Conservation (phyloP, 2,888 invertebrate species). For the Caenorhabditis panamensis region DNA sequence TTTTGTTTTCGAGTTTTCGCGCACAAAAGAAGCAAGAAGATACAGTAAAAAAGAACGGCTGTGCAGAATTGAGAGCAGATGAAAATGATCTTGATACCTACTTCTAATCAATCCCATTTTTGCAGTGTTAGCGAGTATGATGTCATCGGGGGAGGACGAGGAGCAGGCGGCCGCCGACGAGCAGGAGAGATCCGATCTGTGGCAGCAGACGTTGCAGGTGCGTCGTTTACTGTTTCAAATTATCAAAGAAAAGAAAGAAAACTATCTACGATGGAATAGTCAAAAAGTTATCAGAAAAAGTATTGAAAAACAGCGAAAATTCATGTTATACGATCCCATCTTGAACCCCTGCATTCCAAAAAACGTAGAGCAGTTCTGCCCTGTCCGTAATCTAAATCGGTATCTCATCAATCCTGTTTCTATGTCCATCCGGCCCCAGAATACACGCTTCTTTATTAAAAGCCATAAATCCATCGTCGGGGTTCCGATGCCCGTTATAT, state of each 20-base stretch:
- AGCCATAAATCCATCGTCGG: constrained; percentile 27
- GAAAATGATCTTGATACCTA: neutral
- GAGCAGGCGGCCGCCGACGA: constrained; percentile 72
- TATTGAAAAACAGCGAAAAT: too few species aligned
- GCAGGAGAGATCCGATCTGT: constrained; percentile 75
- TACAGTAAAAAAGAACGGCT: neutral
- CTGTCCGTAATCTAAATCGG: neutral
- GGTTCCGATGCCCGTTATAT: neutral
- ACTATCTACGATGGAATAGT: neutral
- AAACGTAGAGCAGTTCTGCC: neutral
- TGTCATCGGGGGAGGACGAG: constrained; percentile 78
- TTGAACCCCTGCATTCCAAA: too few species aligned
- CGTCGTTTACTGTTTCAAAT: constrained; percentile 10
- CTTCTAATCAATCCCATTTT: constrained; percentile 27
- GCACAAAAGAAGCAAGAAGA: constrained; percentile 14
- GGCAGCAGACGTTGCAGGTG: constrained; percentile 80
- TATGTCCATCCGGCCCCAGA: constrained; percentile 6
- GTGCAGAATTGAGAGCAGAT: neutral
- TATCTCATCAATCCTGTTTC: neutral
- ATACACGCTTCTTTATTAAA: constrained; percentile 28
- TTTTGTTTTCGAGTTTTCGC: constrained; percentile 53
- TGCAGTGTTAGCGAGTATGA: constrained; percentile 79
- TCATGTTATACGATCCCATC: too few species aligned
- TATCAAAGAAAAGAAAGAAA: constrained; percentile 5
- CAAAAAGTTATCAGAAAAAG: too few species aligned